Conservation (phyloP, 2,888 invertebrate genomes). For the Drosophila koepferae region DNA sequence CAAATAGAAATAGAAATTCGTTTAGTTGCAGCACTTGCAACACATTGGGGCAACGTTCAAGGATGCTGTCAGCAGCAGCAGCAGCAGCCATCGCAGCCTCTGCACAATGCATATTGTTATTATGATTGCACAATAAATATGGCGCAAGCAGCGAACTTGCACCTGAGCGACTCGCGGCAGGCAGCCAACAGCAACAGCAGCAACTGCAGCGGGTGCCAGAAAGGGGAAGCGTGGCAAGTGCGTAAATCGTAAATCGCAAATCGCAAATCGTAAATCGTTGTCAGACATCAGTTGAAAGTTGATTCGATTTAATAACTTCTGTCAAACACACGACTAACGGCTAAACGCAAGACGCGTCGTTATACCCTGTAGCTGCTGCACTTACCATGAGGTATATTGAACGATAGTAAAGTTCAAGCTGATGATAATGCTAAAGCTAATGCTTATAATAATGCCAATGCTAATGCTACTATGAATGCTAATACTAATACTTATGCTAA, state of each 20-base stretch:
- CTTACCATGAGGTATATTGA: constrained; percentile 10
- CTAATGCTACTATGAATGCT: neutral
- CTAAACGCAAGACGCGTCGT: constrained; percentile 46
- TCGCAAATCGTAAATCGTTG: constrained; percentile 40
- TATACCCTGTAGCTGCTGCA: constrained; percentile 18
- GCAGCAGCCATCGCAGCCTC: constrained; percentile 14
- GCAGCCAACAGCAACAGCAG: no score
- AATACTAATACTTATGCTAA: neutral
- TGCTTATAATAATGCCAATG: neutral
- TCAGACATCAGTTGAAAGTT: constrained; percentile 59
- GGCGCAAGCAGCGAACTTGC: constrained; percentile 57
- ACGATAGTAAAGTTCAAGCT: no score
- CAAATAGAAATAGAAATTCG: constrained; percentile 76
- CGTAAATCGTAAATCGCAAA: constrained; percentile 44
- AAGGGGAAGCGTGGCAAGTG: constrained; percentile 45
- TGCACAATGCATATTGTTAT: constrained; percentile 55
- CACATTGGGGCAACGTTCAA: constrained; percentile 56
- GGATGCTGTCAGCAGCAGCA: constrained; percentile 58
- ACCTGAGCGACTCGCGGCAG: constrained; percentile 40
- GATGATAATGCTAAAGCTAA: neutral
- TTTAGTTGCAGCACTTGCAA: constrained; percentile 65
- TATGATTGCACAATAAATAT: constrained; percentile 69
- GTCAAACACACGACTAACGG: constrained; percentile 60
- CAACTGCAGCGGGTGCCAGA: neutral
- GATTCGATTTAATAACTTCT: constrained; percentile 80